Evolutionary conservation across 2,797 vertebrate genomes (phyloP), one percentile per base, ranked within the genome.

Genomic region (Mormyrops boulengeri): DNA sequence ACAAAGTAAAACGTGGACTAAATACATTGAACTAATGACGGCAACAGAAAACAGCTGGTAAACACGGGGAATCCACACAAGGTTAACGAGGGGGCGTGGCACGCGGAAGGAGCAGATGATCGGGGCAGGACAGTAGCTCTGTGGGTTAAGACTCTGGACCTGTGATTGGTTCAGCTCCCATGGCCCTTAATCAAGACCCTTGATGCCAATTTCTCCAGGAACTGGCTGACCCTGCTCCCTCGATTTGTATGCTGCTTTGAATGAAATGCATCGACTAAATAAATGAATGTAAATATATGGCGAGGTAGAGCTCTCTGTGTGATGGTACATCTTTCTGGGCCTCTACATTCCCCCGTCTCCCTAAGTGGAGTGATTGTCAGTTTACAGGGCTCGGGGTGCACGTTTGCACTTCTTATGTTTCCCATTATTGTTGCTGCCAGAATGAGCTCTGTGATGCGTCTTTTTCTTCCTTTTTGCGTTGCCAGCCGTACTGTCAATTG

Each of bases 401-500:
- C 69, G 11, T 85, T 52, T 85, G 82, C 47, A 11, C 49, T 47
- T 52, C 22, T 50, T 26, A 12, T 30, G 41, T 4, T 26, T 85
- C n/a, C 49, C 47, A 26, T 50, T 52, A 52, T 52, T 22, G 14
- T 4, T 26, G 84, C n/a, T 52, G 49, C 44, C n/a, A 26, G 5
- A 85, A 85, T 26, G 22, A 50, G 44, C 49, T 7, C 2, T 17
- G 19, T 84, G 84, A 85, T 4, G 49, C 22, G n/a, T 52, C 84
- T 91, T 44, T 90, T 87, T 89, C 55, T 55, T 19, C 85, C 92
- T 94, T 41, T 85, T 91, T 88, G 87, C 89, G 26, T 91, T 90
- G 90, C 69, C 95, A 99, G 98, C 97, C 94, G 97, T 96, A 17
- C 96, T 99, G 95, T 95, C 96, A 90, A 95, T 97, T 7, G 94